Conservation (phyloP, 2,888 invertebrate species). For the Acanthosoma haemorrhoidale region DNA sequence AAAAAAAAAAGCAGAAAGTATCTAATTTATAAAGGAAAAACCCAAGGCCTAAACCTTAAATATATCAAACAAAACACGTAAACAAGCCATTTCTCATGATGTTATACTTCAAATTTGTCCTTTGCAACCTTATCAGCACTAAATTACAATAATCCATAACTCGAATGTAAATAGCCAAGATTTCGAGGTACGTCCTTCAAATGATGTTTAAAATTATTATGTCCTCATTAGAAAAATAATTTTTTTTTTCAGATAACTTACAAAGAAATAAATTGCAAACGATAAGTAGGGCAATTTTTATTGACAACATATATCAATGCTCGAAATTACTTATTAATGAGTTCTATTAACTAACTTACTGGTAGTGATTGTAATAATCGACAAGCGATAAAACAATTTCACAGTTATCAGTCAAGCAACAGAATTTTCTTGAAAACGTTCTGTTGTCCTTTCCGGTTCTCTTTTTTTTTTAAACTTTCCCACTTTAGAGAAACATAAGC, state of each 20-base stretch:
- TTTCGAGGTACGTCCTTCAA: slow-evolving; percentile 17
- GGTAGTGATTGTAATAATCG: too few species aligned
- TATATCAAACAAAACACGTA: slow-evolving; percentile 18
- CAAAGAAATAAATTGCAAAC: too few species aligned
- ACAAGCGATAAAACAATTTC: too few species aligned
- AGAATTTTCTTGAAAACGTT: too few species aligned
- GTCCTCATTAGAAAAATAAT: slow-evolving; percentile 22
- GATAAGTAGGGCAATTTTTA: too few species aligned
- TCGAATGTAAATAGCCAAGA: slow-evolving; percentile 23
- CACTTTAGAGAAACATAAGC: neutral
- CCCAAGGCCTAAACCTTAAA: slow-evolving; percentile 14
- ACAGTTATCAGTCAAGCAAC: too few species aligned
- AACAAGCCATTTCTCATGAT: slow-evolving; percentile 17
- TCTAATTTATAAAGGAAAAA: neutral
- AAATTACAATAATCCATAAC: slow-evolving; percentile 24
- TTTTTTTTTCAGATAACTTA: too few species aligned
- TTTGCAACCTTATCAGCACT: slow-evolving; percentile 11
- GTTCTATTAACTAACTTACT: too few species aligned
- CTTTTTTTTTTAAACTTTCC: too few species aligned
- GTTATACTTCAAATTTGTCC: slow-evolving; percentile 13
- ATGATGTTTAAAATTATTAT: slow-evolving; percentile 27
- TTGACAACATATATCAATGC: too few species aligned
- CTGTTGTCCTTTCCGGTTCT: neutral
- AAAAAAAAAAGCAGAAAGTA: too few species aligned
- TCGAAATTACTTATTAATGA: too few species aligned